Evolutionary conservation across 2,113 vertebrate species (phyloP).

Genomic region (Bubalus kerabau): DNA sequence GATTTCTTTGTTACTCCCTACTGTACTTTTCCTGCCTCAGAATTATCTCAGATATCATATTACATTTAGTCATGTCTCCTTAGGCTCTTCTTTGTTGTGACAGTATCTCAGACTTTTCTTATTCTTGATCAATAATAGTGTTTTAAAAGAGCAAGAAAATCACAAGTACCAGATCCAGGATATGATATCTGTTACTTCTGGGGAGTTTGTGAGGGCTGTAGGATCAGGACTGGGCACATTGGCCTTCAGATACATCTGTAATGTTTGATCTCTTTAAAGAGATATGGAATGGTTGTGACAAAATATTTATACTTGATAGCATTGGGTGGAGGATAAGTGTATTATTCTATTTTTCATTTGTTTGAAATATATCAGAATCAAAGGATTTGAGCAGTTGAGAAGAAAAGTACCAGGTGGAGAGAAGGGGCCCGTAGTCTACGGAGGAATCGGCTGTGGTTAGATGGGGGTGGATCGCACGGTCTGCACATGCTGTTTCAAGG

Average conservation of each 20-base stretch:
- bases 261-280: background rate
- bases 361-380: background rate
- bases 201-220: background rate
- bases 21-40: background rate
- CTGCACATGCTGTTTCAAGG: background rate
- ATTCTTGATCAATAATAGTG: background rate
- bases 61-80: background rate
- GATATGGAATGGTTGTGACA: background rate
- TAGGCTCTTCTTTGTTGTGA: background rate
- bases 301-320: background rate
- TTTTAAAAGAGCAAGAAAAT: background rate
- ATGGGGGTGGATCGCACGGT: background rate
- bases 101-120: background rate
- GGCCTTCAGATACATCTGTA: background rate
- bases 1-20: background rate
- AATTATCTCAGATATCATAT: background rate
- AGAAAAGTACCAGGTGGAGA: background rate
- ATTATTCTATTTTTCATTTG: background rate
- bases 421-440: rapidly evolving
- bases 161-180: background rate
- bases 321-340: background rate
- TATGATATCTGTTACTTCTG: background rate
- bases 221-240: background rate
- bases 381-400: background rate
- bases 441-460: background rate